Conservation (phyloP, 2,797 vertebrate species). For the Nyctibius grandis region DNA sequence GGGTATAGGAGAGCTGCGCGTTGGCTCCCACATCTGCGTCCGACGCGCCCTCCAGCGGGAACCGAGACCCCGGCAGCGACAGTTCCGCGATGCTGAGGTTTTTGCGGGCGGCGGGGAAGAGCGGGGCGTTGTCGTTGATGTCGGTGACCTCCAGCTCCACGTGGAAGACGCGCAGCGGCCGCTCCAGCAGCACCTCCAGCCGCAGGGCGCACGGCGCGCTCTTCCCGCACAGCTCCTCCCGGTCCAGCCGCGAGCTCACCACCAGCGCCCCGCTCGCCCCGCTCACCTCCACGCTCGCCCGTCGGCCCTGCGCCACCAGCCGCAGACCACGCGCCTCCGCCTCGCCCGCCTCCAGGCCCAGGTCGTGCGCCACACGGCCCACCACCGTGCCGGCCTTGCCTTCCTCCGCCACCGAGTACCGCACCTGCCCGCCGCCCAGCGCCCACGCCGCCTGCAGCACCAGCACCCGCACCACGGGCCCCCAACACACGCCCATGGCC, state of each 20-base stretch:
- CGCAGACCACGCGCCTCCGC: too few relatives aligned
- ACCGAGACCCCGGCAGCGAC: constrained; percentile 72
- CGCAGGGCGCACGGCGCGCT: constrained; percentile 77
- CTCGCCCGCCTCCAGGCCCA: too few relatives aligned
- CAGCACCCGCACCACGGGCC: too few relatives aligned
- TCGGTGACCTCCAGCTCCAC: constrained; percentile 87
- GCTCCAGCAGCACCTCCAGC: constrained; percentile 86
- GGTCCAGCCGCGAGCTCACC: constrained; percentile 73
- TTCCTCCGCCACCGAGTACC: too few relatives aligned
- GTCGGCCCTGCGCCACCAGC: constrained; percentile 63
- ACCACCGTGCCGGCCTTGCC: too few relatives aligned
- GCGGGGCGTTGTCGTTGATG: constrained; percentile 85
- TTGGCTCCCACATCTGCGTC: constrained; percentile 74
- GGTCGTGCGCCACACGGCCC: too few relatives aligned
- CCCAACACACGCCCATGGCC: too few relatives aligned
- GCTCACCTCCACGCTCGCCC: constrained; percentile 74
- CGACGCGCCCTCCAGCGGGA: constrained; percentile 75
- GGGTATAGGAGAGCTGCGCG: constrained; percentile 70
- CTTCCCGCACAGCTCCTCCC: constrained; percentile 66
- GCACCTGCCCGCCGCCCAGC: too few relatives aligned
- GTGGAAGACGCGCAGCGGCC: constrained; percentile 82
- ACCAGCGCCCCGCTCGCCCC: constrained; percentile 76
- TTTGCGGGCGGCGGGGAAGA: constrained; percentile 67
- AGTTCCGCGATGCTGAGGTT: too few relatives aligned
- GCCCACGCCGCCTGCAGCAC: too few relatives aligned